A percentile compares a stretch with the other conserved stretches of the same genome.
These are phyloP conservation scores for Cyclina sinensis DNA, from an alignment of 1,140 invertebrate genomes.

Conservation along the genomic window DNA sequence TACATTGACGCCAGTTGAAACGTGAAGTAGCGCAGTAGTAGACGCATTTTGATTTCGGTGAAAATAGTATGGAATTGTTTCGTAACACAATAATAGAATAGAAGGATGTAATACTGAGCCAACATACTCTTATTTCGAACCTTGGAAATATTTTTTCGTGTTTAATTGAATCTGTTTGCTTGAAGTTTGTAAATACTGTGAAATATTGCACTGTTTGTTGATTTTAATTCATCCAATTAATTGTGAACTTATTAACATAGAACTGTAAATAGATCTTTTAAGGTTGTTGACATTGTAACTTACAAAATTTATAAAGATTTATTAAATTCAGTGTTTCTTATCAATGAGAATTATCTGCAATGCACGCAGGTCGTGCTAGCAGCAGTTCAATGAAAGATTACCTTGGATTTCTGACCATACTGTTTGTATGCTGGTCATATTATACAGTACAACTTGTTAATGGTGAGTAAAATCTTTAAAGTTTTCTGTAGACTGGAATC, in stretches of 20 bases:
- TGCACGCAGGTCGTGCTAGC: slow-evolving; percentile 55
- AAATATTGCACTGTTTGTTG: background rate
- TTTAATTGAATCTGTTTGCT: background rate
- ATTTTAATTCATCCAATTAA: background rate
- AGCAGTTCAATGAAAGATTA: slow-evolving; percentile 31
- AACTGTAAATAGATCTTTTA: too few relatives aligned
- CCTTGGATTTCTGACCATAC: slow-evolving; percentile 24
- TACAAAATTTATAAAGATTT: too few relatives aligned
- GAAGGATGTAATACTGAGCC: slow-evolving; percentile 38
- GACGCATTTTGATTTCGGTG: slow-evolving; percentile 28
- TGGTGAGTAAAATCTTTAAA: background rate
- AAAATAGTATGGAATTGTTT: slow-evolving; percentile 17
- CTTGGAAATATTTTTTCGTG: background rate
- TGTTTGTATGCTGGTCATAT: slow-evolving; percentile 38
- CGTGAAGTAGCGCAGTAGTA: slow-evolving; percentile 6
- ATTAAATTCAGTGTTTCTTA: too few relatives aligned
- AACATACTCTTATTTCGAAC: background rate
- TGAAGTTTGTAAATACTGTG: background rate
- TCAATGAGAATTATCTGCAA: slow-evolving; percentile 12
- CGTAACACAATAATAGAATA: slow-evolving; percentile 58
- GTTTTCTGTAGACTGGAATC: too few relatives aligned
- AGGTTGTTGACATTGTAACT: too few relatives aligned
- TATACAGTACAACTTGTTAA: slow-evolving; percentile 25
- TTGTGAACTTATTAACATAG: background rate
- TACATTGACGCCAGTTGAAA: slow-evolving; percentile 42